A percentile compares a stretch with the other conserved stretches of the same genome.
Evolutionary conservation across 1,140 invertebrate species (phyloP).

Genomic region (Caenorhabditis briggsae): DNA sequence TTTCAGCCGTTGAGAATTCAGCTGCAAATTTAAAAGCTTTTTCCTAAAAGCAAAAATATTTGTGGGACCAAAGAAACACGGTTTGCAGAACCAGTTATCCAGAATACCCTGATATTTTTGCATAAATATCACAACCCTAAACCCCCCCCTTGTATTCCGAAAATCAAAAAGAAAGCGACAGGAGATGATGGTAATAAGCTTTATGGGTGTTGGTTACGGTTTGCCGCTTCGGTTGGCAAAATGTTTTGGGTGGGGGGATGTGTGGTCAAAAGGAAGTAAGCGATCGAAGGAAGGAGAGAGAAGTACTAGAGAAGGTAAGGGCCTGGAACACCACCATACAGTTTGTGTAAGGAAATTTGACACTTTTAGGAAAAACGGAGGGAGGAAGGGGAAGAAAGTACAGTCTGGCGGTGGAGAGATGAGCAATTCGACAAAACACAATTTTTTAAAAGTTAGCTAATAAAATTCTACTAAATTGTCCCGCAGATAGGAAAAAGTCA

Average conservation of each 20-base stretch:
- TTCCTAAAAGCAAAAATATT: no score
- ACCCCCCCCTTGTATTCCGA: not conserved
- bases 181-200: not conserved
- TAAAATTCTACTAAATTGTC: no score
- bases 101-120: no score
- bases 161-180: not conserved
- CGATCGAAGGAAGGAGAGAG: not conserved
- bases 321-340: conserved; percentile 48
- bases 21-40: no score
- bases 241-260: not conserved
- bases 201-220: conserved; percentile 53
- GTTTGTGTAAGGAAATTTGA: conserved; percentile 35
- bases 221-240: conserved; percentile 47
- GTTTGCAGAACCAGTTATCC: no score
- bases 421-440: not conserved
- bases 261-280: conserved; percentile 23
- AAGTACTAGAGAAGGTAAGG: conserved; percentile 50
- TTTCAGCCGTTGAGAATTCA: no score
- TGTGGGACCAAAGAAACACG: no score
- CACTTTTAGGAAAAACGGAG: not conserved
- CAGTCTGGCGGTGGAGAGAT: not conserved
- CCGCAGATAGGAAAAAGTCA: no score
- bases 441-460: no score
- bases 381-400: not conserved
- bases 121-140: no score